A percentile compares a stretch with the other conserved stretches of the same genome.
Evolutionary conservation across 1,140 invertebrate genomes (phyloP).

Genomic region (Andrena cerasifolii): DNA sequence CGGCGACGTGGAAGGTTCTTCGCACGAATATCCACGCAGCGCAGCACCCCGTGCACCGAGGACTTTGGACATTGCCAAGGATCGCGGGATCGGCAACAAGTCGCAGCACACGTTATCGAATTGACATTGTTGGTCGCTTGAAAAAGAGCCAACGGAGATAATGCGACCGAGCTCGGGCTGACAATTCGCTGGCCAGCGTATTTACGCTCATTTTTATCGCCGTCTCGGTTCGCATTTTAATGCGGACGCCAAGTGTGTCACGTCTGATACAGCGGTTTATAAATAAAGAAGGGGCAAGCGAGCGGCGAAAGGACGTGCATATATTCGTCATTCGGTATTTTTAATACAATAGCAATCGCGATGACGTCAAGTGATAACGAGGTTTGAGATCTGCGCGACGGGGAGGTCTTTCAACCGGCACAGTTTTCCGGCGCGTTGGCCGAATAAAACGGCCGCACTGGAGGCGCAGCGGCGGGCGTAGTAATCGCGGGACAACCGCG

Average conservation of each 20-base stretch:
- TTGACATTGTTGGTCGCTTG: background rate
- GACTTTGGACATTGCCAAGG: background rate
- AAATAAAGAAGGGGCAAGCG: constrained; percentile 45
- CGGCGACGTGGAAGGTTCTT: too few relatives aligned
- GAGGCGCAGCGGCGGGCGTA: too few relatives aligned
- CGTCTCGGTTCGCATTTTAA: constrained; percentile 15
- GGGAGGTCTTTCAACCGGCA: constrained; percentile 54
- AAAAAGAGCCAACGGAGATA: background rate
- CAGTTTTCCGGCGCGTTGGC: constrained; percentile 6
- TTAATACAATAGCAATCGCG: constrained; percentile 50
- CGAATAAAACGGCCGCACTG: too few relatives aligned
- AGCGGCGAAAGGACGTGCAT: constrained; percentile 11
- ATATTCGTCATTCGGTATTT: constrained; percentile 35
- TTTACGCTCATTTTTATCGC: constrained; percentile 36
- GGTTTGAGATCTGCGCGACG: background rate
- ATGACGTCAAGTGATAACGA: constrained; percentile 34
- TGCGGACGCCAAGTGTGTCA: constrained; percentile 36
- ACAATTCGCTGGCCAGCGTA: background rate
- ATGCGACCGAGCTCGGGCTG: background rate
- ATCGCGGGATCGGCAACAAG: constrained; percentile 1
- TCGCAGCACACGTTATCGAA: too few relatives aligned
- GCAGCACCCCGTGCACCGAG: too few relatives aligned
- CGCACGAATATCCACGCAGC: too few relatives aligned
- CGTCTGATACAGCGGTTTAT: constrained; percentile 16
- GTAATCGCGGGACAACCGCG: background rate